These are phyloP conservation scores for Aphidius colemani DNA, from an alignment of 2,888 invertebrate genomes.

Conservation along the genomic window DNA sequence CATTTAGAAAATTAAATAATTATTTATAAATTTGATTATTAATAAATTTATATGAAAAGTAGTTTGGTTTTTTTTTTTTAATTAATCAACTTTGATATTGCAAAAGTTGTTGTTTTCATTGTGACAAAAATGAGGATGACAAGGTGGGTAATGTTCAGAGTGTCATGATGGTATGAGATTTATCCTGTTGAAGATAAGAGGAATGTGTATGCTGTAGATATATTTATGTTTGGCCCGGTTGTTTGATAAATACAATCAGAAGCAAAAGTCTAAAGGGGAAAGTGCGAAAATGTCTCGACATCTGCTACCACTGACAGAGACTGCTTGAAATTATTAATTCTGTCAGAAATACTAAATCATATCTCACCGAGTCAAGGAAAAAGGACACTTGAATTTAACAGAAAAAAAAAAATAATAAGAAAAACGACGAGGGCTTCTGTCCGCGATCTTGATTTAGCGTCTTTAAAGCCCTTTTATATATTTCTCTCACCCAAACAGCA, in stretches of 20 bases:
- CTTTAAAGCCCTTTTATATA: constrained; percentile 42
- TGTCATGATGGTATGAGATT: constrained; percentile 25
- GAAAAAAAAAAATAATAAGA: constrained; percentile 19
- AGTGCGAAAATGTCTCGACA: constrained; percentile 53
- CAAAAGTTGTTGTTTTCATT: background rate
- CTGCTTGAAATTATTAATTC: constrained; percentile 54
- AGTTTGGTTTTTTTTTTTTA: too few species aligned
- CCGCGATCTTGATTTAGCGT: constrained; percentile 54
- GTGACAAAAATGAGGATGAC: background rate
- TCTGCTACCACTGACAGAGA: constrained; percentile 49
- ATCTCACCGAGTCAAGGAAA: constrained; percentile 30
- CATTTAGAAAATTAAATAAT: too few species aligned
- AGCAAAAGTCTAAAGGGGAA: constrained; percentile 31
- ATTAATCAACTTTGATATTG: too few species aligned
- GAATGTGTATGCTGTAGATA: background rate
- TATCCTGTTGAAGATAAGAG: background rate
- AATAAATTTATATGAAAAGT: too few species aligned
- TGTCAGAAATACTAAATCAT: constrained; percentile 56
- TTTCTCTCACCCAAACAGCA: too few species aligned
- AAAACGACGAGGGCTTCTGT: constrained; percentile 33
- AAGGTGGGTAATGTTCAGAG: too few species aligned
- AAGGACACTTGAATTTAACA: background rate
- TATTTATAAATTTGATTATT: too few species aligned
- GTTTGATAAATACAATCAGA: background rate
- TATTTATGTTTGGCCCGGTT: background rate